Conservation (phyloP, 2,797 vertebrate genomes). For the Gallinago stenura region DNA sequence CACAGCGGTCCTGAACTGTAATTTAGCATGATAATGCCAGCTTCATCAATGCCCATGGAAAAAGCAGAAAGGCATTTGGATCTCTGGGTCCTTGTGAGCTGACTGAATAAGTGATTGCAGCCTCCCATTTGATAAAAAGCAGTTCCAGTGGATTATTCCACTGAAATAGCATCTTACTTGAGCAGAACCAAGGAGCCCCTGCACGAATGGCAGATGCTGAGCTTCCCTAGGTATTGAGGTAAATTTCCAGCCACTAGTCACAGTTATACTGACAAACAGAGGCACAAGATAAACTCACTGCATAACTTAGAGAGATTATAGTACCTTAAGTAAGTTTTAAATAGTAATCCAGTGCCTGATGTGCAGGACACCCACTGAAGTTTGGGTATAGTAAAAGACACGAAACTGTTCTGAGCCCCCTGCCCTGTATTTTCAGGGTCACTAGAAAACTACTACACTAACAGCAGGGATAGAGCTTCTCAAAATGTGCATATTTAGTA, state of each 20-base stretch:
- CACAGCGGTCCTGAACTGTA: background rate
- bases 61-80: background rate
- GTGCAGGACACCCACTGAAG: background rate
- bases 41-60: background rate
- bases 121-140: background rate
- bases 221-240: background rate
- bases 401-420: background rate
- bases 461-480: background rate
- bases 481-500: background rate
- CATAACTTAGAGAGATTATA: background rate
- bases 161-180: background rate
- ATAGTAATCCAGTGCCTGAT: background rate
- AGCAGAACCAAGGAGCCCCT: background rate
- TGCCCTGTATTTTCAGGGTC: background rate
- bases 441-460: background rate
- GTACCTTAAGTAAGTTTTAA: background rate
- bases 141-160: background rate
- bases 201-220: background rate
- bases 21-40: constrained; percentile 16
- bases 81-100: background rate
- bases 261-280: background rate
- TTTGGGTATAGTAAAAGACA: background rate
- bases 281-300: background rate
- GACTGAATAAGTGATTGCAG: background rate
- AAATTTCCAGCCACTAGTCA: background rate